Base-by-base conservation (phyloP, 2,888 invertebrate genomes). In the Ennomos erosarius region DNA sequence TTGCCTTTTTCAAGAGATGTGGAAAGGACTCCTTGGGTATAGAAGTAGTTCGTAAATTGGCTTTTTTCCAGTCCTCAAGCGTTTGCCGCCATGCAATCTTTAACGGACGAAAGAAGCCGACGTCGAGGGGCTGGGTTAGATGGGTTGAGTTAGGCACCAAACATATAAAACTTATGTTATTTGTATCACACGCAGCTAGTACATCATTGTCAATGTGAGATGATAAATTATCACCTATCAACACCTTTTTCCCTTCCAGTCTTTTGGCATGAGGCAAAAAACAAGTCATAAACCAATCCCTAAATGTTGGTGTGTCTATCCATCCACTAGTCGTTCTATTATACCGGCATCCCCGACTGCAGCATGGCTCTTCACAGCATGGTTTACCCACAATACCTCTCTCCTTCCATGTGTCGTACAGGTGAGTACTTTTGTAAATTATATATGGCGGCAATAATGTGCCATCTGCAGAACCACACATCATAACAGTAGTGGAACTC, bases 371-470 rank as follows among this genome's bases (percentile, higher is more conserved):
- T 26, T 26, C 26, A 26, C 26, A 26, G 4, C 26, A 3, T 26
- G 26, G 26, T 26, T 26, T 26, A 26, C 26, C 26, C 26, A 26
- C 26, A 26, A 26, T 26, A 26, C 87, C 88, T 36, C 74, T 74
- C 59, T 68, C 60, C 8, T 67, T 73, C 87, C 88, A 89, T 10
- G 74, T 70, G 37, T 72, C 48, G 67, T 40, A 85, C 37, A 87
- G 51, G 54, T 81, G 58, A 48, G 75, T 71, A 0, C 82, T 62
- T 67, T 86, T 88, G 55, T 87, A 86, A 0, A 84, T 79, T 10
- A 85, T 76, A 67, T 85, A 86, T 34, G 75, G 73, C 10, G 84
- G 81, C 26, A 67, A 50, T 36, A 65, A 38, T 45, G 43, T 49
- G 6, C 63, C 66, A 16, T 54, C 33, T 9, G 83, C 83, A 51